Conservation (phyloP, 2,113 vertebrate species). For the Capreolus pygargus region DNA sequence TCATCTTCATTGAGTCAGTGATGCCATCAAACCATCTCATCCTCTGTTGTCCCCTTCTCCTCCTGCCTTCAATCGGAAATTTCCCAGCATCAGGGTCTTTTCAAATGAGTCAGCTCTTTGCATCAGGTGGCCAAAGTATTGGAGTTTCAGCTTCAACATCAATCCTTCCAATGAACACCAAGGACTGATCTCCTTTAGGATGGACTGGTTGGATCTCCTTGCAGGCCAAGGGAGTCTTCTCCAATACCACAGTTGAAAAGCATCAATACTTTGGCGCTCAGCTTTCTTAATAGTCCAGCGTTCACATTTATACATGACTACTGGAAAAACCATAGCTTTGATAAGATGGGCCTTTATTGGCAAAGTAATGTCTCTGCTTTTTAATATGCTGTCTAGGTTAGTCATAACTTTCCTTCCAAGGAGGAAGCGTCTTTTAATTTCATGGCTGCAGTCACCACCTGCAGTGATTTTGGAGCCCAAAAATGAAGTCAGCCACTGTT, state of each 20-base stretch:
- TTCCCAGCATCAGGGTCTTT: not conserved
- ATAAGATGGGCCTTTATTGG: not conserved
- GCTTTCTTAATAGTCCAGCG: not conserved
- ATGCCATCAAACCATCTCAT: not conserved
- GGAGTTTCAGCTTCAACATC: not conserved
- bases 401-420: not conserved
- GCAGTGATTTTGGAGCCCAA: not conserved
- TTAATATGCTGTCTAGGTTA: not conserved
- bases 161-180: not conserved
- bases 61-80: not conserved
- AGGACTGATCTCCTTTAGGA: not conserved
- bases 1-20: not conserved
- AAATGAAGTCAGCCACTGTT: not conserved
- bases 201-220: not conserved
- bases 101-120: not conserved
- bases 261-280: not conserved
- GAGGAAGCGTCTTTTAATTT: not conserved
- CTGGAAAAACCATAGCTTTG: not conserved
- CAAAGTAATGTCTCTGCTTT: not conserved
- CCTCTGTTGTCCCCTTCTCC: not conserved
- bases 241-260: not conserved
- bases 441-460: not conserved
- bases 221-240: not conserved
- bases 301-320: not conserved
- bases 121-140: not conserved